Conservation (phyloP, 2,888 invertebrate species). For the Fragum fragum region DNA sequence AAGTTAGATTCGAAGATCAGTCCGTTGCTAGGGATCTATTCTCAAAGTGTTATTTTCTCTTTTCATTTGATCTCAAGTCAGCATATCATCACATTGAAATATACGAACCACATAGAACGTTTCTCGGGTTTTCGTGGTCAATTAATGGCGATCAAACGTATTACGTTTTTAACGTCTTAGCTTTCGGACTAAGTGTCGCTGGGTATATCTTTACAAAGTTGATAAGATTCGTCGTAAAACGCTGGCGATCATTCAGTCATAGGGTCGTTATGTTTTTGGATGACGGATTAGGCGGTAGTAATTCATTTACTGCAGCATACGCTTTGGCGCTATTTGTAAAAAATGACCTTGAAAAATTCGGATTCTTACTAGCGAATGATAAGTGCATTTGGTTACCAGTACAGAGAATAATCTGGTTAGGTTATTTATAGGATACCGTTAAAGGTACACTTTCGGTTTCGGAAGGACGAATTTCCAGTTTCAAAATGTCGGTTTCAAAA, state of each 20-base stretch:
- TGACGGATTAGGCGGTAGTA: conserved; percentile 49
- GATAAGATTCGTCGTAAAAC: conserved; percentile 39
- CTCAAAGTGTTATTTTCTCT: conserved; percentile 30
- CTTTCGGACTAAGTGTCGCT: conserved; percentile 56
- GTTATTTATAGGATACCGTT: conserved; percentile 49
- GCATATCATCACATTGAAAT: conserved; percentile 45
- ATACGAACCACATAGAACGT: conserved; percentile 22
- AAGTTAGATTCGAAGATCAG: conserved; percentile 48
- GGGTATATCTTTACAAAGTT: conserved; percentile 61
- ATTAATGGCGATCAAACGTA: conserved; percentile 1
- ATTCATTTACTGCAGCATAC: conserved; percentile 22
- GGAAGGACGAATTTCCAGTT: conserved; percentile 33
- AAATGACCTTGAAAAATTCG: conserved; percentile 51
- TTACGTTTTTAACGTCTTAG: conserved; percentile 61
- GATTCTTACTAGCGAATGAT: conserved; percentile 62
- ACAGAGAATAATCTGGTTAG: conserved; percentile 53
- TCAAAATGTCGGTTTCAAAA: not conserved
- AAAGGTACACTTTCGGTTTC: conserved; percentile 43
- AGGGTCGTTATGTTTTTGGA: conserved; percentile 60
- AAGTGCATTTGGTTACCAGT: conserved; percentile 60
- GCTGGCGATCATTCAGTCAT: conserved; percentile 40
- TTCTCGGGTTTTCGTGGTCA: conserved; percentile 25
- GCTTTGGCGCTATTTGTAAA: conserved; percentile 22
- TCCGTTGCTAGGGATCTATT: conserved; percentile 40
- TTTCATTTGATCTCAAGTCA: conserved; percentile 42